These are phyloP conservation scores for Vimba vimba DNA, from an alignment of 2,113 vertebrate genomes.

Conservation along the genomic window DNA sequence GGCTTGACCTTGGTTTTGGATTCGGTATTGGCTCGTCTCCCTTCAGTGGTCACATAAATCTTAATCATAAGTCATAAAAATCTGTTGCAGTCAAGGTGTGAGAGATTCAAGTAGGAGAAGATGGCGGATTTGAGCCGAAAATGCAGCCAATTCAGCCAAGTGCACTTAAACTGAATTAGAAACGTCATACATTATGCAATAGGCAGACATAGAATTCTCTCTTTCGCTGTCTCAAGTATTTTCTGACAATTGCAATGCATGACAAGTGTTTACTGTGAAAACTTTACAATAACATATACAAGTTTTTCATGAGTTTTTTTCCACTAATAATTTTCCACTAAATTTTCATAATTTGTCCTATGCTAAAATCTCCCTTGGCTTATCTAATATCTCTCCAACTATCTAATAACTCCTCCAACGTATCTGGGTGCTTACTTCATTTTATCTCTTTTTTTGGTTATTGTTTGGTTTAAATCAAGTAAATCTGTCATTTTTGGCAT, in stretches of 20 bases:
- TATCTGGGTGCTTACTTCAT: not conserved
- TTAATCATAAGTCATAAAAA: conserved; percentile 44
- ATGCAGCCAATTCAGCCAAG: conserved; percentile 25
- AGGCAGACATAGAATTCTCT: conserved; percentile 41
- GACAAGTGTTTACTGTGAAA: conserved; percentile 23
- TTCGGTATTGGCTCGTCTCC: conserved; percentile 36
- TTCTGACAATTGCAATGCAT: conserved; percentile 30
- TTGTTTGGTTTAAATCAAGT: conserved; percentile 1
- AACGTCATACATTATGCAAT: conserved; percentile 50
- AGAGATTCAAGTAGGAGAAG: conserved; percentile 4
- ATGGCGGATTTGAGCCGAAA: conserved; percentile 32
- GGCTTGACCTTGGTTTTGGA: conserved; percentile 41
- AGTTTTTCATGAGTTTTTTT: too few species aligned
- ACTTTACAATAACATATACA: conserved; percentile 21
- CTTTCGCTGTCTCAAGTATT: conserved; percentile 25
- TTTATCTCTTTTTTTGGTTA: not conserved
- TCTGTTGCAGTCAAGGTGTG: conserved; percentile 30
- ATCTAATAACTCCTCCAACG: not conserved
- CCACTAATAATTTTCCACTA: not conserved
- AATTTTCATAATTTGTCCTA: not conserved
- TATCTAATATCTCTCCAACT: not conserved
- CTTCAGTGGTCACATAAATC: conserved; percentile 52
- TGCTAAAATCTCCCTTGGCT: not conserved
- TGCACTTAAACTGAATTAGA: conserved; percentile 46
- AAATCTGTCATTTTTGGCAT: not conserved